Conservation (phyloP, 2,888 invertebrate species). For the Anthophora plumipes region DNA sequence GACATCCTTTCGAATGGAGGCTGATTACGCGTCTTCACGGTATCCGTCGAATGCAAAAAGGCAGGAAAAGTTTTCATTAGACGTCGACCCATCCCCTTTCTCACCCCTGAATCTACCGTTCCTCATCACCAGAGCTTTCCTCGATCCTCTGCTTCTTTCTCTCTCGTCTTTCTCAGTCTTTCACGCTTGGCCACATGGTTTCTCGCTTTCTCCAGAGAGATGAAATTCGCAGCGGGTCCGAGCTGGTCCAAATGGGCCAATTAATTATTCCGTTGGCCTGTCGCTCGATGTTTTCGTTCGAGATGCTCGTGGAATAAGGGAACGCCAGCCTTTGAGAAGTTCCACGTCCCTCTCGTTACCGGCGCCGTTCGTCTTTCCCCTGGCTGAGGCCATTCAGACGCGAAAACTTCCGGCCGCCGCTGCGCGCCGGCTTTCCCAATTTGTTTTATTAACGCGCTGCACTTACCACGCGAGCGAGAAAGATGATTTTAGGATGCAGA, state of each 20-base stretch:
- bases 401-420: constrained; percentile 30
- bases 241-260: constrained; percentile 67
- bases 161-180: neutral
- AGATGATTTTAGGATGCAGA: constrained; percentile 11
- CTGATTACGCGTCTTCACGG: constrained; percentile 72
- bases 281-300: constrained; percentile 63
- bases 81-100: constrained; percentile 10
- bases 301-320: constrained; percentile 53
- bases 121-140: constrained; percentile 19
- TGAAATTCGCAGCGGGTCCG: constrained; percentile 57
- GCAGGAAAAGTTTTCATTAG: constrained; percentile 68
- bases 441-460: constrained; percentile 44
- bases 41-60: constrained; percentile 65
- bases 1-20: constrained; percentile 71
- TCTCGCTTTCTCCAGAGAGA: constrained; percentile 37
- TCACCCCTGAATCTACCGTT: neutral
- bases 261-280: constrained; percentile 73
- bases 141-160: neutral
- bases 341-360: constrained; percentile 48
- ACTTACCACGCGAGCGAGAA: neutral
- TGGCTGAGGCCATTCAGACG: constrained; percentile 8
- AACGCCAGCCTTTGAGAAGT: constrained; percentile 38
- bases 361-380: constrained; percentile 7
- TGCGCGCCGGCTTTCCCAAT: neutral
- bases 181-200: neutral